A percentile compares a stretch with the other conserved stretches of the same genome.
Conservation (phyloP, 2,797 vertebrate species). For the Chaenodraco wilsoni region DNA sequence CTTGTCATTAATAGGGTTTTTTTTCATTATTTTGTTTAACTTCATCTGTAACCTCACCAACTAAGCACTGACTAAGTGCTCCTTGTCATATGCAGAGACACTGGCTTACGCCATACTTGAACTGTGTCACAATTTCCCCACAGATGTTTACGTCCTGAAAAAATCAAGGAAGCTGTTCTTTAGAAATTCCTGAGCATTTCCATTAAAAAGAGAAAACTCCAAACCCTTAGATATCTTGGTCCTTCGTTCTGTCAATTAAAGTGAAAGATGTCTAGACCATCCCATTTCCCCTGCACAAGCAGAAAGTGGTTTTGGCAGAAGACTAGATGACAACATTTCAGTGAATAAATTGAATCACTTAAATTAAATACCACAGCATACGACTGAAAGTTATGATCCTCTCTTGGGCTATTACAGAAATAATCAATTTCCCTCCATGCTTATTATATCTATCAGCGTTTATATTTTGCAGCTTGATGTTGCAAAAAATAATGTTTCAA, state of each 20-base stretch:
- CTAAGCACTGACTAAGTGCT: too few relatives aligned
- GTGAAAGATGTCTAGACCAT: conserved; percentile 33
- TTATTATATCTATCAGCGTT: conserved; percentile 62
- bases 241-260: conserved; percentile 36
- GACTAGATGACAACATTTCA: conserved; percentile 52
- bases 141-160: conserved; percentile 15
- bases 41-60: too few relatives aligned
- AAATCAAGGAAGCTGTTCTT: neutral
- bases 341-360: conserved; percentile 59
- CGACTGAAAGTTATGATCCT: conserved; percentile 58
- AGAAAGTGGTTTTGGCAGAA: conserved; percentile 25
- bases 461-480: conserved; percentile 60
- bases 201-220: neutral
- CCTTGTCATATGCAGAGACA: neutral
- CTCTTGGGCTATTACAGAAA: conserved; percentile 53
- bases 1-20: too few relatives aligned
- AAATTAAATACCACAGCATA: conserved; percentile 58
- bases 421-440: conserved; percentile 54
- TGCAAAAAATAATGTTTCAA: conserved; percentile 52
- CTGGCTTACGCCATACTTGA: neutral
- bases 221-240: neutral
- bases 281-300: conserved; percentile 19
- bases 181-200: conserved; percentile 16
- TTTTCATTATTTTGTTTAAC: too few relatives aligned
- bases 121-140: neutral